Evolutionary conservation across 2,113 vertebrate species (phyloP), one percentile per base, ranked within the genome.

Genomic region (Scomber japonicus): DNA sequence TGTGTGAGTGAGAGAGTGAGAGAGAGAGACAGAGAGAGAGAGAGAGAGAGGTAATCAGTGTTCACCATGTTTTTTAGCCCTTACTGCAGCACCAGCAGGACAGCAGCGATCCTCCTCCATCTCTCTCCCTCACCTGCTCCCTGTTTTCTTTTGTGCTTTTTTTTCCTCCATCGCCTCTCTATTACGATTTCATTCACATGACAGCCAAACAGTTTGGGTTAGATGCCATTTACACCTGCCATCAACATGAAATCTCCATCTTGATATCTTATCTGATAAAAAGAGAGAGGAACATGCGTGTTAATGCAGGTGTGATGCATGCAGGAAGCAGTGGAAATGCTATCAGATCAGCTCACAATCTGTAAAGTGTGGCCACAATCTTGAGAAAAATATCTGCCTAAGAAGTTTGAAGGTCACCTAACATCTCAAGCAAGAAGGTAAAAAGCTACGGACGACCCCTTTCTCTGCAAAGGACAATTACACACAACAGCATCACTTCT

Each of bases 1-100:
- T 2, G 24, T 2, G 31, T 6, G 31, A 35, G 31, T 1, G 31
- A 35, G 35, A 40, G 24, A 27, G 24, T 0, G 24, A 2, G 24
- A 27, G 24, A 27, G 2, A 27, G 24, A 27, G 31, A 35, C 4
- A 35, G 31, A 6, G 31, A 35, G 35, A 40, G 35, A 40, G 35
- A 40, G 35, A 40, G 35, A 40, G 35, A 49, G 59, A 17, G 27
- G 17, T 82, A 85, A 86, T 85, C 76, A 78, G 78, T 79, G 77
- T 76, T 90, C 59, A 66, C 71, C 71, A 35, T 70, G 74, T 54
- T 75, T 73, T 75, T 70, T 55, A 59, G 51, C 65, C 68, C 69
- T 1, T 48, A 48, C 55, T 15, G 30, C 40, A 45, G 56, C 64
- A 72, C 21, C 77, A 77, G 71, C 67, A 56, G 65, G 61, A 61